A percentile compares a stretch with the other conserved stretches of the same genome.
phyloP scores from a whole-genome alignment of 2,797 vertebrate species.

The Tamandua tetradactyla region DNA sequence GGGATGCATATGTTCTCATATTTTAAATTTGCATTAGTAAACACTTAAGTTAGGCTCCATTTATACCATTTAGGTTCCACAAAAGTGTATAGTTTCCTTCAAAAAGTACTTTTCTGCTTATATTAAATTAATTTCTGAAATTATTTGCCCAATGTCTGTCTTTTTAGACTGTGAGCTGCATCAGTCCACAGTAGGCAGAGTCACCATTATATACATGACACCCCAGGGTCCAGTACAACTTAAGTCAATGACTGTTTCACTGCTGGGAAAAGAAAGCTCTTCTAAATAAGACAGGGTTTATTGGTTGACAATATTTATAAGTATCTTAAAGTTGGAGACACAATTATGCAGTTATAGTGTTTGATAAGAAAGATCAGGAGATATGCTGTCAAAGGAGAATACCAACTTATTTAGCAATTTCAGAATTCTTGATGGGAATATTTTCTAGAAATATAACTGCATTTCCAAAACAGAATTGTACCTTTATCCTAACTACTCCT shows the following conservation, averaged over 20 bases:
- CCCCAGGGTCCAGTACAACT: background rate
- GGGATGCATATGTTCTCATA: background rate
- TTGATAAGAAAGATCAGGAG: background rate
- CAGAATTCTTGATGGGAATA: constrained; percentile 3
- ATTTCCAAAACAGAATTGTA: background rate
- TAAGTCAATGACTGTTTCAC: background rate
- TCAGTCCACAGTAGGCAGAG: background rate
- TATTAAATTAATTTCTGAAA: constrained; percentile 10
- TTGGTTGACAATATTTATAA: background rate
- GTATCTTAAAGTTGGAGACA: background rate
- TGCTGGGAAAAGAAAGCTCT: background rate
- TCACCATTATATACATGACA: background rate
- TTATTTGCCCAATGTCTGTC: background rate
- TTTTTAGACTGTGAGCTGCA: background rate
- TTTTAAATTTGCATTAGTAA: background rate
- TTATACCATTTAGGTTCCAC: background rate
- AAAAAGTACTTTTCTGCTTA: background rate
- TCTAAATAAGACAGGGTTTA: constrained; percentile 35
- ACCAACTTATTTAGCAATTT: background rate
- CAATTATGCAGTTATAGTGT: background rate
- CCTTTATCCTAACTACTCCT: constrained; percentile 24
- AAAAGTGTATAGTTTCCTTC: background rate
- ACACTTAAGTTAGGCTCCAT: background rate
- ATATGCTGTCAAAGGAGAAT: constrained; percentile 16
- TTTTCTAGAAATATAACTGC: background rate